Evolutionary conservation across 1,140 invertebrate species (phyloP), one percentile per base, ranked within the genome.

Genomic region (Philotrypesis tridentata): DNA sequence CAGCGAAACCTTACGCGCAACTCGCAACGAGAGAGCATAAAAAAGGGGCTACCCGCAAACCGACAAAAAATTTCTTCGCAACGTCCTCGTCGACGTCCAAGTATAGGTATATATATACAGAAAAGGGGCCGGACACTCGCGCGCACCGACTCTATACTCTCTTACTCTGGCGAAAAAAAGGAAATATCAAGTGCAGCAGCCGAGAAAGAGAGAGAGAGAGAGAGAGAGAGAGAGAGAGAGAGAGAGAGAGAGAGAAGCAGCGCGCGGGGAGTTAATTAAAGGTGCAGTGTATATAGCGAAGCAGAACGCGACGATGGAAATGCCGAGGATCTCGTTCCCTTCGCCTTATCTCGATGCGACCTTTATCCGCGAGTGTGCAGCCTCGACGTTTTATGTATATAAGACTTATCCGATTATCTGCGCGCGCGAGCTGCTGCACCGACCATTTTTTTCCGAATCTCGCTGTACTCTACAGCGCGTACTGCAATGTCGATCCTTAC

Each of bases 231-330:
- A 67, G 31, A n/a, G n/a, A n/a, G n/a, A n/a, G n/a, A n/a, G n/a
- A n/a, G n/a, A n/a, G n/a, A n/a, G n/a, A n/a, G 17, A 48, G 79
- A 81, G 29, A 79, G 74, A 71, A 37, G 29, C 60, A 25, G 23
- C 48, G 65, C 80, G 63, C 48, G 65, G 83, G 67, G 72, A 79
- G 78, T 82, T 87, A 87, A 88, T 88, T 87, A 87, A 87, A 87
- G 83, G 80, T 60, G 84, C 48, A 55, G 48, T 55, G 3, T 55
- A 55, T 40, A 40, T n/a, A 55, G 48, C 72, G 86, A 80, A 84
- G 81, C 72, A 33, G 31, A n/a, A 27, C 40, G 25, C 40, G 25
- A 1, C 48, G 71, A 48, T 80, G 70, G 37, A 80, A 80, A 80
- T 74, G 27, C 70, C 37, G 23, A 73, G 40, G 48, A 73, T 79